phyloP scores from a whole-genome alignment of 2,888 invertebrate genomes.

The Callinectes sapidus region DNA sequence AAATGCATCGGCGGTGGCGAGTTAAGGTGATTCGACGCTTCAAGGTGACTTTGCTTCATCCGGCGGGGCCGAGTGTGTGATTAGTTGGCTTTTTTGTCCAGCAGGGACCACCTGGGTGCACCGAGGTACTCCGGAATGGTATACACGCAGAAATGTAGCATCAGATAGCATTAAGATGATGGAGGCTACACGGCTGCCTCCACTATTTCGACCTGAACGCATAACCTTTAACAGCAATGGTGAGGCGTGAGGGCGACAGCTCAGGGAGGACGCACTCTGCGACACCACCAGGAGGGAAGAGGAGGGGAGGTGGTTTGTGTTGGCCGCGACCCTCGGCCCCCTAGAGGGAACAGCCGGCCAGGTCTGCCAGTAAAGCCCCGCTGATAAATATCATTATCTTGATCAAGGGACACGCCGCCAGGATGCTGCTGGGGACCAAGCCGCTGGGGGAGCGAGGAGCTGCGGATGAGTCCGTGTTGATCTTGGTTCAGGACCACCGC shows the following conservation, averaged over 20 bases:
- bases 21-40: not conserved
- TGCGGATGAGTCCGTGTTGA: not conserved
- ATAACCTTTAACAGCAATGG: not conserved
- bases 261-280: not conserved
- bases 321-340: constrained; percentile 12
- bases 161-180: not conserved
- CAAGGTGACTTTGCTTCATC: constrained; percentile 37
- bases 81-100: constrained; percentile 1
- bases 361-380: constrained; percentile 4
- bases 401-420: constrained; percentile 47
- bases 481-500: not conserved
- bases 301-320: constrained; percentile 44
- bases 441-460: constrained; percentile 21
- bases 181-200: constrained; percentile 10
- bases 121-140: not conserved
- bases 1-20: not conserved
- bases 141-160: constrained; percentile 20
- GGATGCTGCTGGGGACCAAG: constrained; percentile 31
- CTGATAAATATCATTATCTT: constrained; percentile 53
- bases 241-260: not conserved
- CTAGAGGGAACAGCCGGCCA: not conserved
- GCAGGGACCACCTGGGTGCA: constrained; percentile 3
- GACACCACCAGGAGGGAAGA: constrained; percentile 6
- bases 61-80: constrained; percentile 9
- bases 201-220: constrained; percentile 23